Percentiles rank a stretch among this genome's conserved stretches.
Evolutionary conservation across 2,888 invertebrate genomes (phyloP).

Genomic region (Noctua janthina): DNA sequence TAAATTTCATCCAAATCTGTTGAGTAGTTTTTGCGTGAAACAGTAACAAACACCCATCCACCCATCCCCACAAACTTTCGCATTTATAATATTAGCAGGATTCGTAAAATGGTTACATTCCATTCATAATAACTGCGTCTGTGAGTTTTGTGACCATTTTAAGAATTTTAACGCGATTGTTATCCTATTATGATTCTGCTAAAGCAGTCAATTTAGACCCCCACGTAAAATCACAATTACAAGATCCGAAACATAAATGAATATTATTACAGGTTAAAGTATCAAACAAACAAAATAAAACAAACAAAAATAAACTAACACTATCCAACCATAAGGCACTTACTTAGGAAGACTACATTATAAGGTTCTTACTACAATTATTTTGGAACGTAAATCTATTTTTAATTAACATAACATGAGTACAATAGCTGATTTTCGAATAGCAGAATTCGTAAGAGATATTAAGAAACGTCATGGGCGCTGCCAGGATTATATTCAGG

Average conservation of each 20-base stretch:
- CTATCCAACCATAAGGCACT: constrained; percentile 57
- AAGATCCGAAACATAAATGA: constrained; percentile 17
- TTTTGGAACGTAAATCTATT: constrained; percentile 18
- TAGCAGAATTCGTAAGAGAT: neutral
- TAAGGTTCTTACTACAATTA: constrained; percentile 42
- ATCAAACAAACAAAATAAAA: constrained; percentile 21
- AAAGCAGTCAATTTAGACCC: neutral
- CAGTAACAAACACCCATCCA: too few species aligned
- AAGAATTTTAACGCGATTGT: too few species aligned
- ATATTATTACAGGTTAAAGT: constrained; percentile 27
- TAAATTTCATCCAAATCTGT: too few species aligned
- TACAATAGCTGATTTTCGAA: constrained; percentile 16
- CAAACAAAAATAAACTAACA: constrained; percentile 27
- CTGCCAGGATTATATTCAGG: neutral
- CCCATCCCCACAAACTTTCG: too few species aligned
- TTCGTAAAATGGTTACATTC: too few species aligned
- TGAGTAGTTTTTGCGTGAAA: too few species aligned
- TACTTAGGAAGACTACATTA: constrained; percentile 58
- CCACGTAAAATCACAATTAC: neutral
- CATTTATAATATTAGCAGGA: too few species aligned
- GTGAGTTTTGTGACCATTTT: too few species aligned
- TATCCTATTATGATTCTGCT: too few species aligned
- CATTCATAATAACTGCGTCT: too few species aligned
- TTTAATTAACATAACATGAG: constrained; percentile 54
- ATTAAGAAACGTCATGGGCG: neutral